Evolutionary conservation across 2,888 invertebrate genomes (phyloP).

Genomic region (Campoplex capitator): DNA sequence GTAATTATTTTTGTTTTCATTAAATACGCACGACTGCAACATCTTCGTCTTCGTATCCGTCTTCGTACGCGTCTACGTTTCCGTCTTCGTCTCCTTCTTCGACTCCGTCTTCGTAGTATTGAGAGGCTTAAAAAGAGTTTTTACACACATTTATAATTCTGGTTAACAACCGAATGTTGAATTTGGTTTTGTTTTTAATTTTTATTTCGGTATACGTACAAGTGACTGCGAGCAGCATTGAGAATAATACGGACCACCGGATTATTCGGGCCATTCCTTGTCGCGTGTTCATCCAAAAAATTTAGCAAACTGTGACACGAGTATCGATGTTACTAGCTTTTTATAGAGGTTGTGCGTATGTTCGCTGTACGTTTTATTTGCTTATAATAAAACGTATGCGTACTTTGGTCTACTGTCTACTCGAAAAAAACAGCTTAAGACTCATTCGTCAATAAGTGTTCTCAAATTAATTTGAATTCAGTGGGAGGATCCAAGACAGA

Average conservation of each 20-base stretch:
- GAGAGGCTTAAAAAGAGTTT: not conserved
- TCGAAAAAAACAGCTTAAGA: not conserved
- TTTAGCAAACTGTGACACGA: not conserved
- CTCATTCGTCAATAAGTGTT: not conserved
- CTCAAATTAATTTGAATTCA: too few relatives aligned
- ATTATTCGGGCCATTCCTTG: not conserved
- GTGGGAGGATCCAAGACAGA: not conserved
- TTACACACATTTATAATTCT: not conserved
- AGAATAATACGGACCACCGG: not conserved
- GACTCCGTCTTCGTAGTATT: not conserved
- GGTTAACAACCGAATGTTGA: not conserved
- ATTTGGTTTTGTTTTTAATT: not conserved
- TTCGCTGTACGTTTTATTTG: not conserved
- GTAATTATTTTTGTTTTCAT: not conserved
- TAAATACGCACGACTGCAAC: not conserved
- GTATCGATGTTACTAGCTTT: not conserved
- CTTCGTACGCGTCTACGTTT: not conserved
- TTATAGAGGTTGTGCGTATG: not conserved
- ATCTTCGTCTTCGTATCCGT: not conserved
- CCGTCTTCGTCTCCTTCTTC: not conserved
- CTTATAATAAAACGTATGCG: not conserved
- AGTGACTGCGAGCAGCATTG: not conserved
- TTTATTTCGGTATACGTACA: constrained; percentile 5
- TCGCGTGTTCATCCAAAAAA: not conserved
- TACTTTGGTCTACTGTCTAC: not conserved